Evolutionary conservation across 2,888 invertebrate species (phyloP).

Genomic region (Agrochola circellaris): DNA sequence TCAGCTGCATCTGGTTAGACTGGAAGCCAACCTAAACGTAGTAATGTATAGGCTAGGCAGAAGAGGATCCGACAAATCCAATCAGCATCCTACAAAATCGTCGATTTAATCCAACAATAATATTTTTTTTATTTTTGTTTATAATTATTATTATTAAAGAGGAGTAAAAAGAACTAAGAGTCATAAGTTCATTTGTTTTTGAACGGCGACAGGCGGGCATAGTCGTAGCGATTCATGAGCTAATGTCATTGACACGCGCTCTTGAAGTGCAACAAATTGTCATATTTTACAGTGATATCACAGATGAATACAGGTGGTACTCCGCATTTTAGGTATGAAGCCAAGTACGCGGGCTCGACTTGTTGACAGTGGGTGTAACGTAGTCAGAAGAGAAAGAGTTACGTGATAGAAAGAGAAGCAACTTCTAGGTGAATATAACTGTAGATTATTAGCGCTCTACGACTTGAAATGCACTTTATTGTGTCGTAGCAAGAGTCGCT

Average conservation of each 20-base stretch:
- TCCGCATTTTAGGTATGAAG: no score
- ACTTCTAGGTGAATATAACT: no score
- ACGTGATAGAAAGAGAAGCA: no score
- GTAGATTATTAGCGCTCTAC: no score
- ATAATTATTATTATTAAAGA: slow-evolving; percentile 20
- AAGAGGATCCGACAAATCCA: neutral
- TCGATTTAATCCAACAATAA: slow-evolving; percentile 5
- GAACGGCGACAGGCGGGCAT: neutral
- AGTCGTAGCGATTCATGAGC: neutral
- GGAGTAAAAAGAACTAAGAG: neutral
- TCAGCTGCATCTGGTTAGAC: neutral
- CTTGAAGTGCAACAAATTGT: neutral
- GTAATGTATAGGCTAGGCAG: no score
- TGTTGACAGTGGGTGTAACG: no score
- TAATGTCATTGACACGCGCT: neutral
- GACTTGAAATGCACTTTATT: no score
- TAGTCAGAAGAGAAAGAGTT: no score
- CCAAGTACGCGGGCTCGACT: no score
- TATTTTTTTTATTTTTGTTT: slow-evolving; percentile 34
- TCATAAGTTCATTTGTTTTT: neutral
- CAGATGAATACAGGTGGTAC: no score
- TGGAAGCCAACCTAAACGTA: neutral
- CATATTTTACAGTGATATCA: neutral
- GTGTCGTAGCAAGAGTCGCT: no score
- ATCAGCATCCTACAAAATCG: slow-evolving; percentile 8